A percentile compares a stretch with the other conserved stretches of the same genome.
These are phyloP conservation scores for Theristicus caerulescens DNA, from an alignment of 2,113 vertebrate genomes.

Conservation along the genomic window DNA sequence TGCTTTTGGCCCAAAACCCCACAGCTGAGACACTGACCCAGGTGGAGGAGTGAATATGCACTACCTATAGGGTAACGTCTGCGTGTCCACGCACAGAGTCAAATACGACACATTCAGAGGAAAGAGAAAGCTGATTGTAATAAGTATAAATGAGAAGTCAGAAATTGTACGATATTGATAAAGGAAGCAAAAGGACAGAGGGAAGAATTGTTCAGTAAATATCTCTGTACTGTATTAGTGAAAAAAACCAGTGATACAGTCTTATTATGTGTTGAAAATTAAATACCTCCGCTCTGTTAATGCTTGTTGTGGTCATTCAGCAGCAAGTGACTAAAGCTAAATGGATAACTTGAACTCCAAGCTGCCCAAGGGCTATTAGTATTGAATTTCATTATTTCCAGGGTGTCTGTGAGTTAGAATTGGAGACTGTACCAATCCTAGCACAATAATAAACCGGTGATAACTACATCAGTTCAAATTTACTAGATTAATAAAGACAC, in stretches of 20 bases:
- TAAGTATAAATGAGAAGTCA: not conserved
- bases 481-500: conserved; percentile 36
- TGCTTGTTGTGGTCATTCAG: conserved; percentile 29
- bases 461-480: conserved; percentile 33
- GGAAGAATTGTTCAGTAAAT: not conserved
- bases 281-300: not conserved
- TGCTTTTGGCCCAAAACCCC: not conserved
- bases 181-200: not conserved
- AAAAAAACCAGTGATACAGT: not conserved
- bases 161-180: not conserved
- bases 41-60: not conserved
- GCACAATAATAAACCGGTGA: not conserved
- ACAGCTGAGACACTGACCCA: not conserved
- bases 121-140: not conserved
- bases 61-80: not conserved
- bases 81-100: not conserved
- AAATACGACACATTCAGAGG: not conserved
- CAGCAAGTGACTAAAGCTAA: conserved; percentile 38
- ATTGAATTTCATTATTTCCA: conserved; percentile 46
- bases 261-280: not conserved
- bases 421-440: conserved; percentile 4
- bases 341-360: conserved; percentile 17
- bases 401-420: not conserved
- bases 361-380: not conserved
- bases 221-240: not conserved